Base-by-base conservation (phyloP, 2,888 invertebrate species). In the Cephonodes hylas region DNA sequence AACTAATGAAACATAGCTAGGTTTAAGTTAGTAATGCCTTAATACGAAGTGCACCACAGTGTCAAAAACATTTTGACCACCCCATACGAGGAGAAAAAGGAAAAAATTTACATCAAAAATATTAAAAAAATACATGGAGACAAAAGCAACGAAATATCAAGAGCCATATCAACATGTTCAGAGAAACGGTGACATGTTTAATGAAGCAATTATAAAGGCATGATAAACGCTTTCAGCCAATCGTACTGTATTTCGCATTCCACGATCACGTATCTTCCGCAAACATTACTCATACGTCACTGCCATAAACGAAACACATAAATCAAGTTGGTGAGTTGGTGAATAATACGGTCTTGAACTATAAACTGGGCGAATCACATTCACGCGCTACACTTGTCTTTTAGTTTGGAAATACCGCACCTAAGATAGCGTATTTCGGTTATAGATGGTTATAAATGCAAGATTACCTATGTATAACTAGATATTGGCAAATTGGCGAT, bases 321-420 rank as follows among this genome's bases (percentile, higher is more conserved):
- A 73, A 75, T 76, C 75, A 77, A 62, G 38, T 45, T 60, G 62
- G 38, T 65, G 64, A 62, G 38, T 45, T 60, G 62, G 38, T 65
- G 64, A 66, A 72, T 72, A 68, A 76, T 73, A 65, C 70, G 63
- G 64, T 58, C 59, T 59, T 59, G 61, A 66, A 67, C 62, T 64
- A 64, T 59, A 67, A 69, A 66, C 66, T 60, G 63, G 66, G 65
- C 65, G 63, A 67, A 57, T 18, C 58, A 34, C 10, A 10, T 18
- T 27, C 38, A 5, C 1, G 38, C n/a, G 4, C 4, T 38, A 4
- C 13, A n/a, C n/a, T n/a, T n/a, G n/a, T n/a, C n/a, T n/a, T n/a
- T n/a, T n/a, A n/a, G n/a, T n/a, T n/a, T n/a, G n/a, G n/a, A n/a
- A n/a, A n/a, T n/a, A n/a, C n/a, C n/a, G n/a, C n/a, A n/a, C n/a